Percentiles rank a stretch among this genome's conserved stretches.
Evolutionary conservation across 1,140 invertebrate genomes (phyloP).

Genomic region (Capitella teleta): DNA sequence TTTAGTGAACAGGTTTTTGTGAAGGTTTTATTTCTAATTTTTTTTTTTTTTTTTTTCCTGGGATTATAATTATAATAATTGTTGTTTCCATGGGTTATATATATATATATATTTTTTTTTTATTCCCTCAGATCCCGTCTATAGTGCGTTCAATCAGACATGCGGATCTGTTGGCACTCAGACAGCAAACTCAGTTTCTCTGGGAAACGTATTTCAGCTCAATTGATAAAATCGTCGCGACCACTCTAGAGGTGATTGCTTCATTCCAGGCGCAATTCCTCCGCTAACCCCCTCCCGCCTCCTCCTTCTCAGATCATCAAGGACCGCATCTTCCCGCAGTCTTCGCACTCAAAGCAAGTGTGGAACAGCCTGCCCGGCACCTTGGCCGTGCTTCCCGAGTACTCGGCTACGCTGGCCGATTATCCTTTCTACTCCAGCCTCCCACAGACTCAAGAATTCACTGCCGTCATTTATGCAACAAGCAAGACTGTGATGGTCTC

Average conservation of each 20-base stretch:
- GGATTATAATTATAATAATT: neutral
- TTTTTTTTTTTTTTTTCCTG: neutral
- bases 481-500: constrained; percentile 31
- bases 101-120: neutral
- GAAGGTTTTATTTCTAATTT: neutral
- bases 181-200: constrained; percentile 87
- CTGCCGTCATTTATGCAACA: constrained; percentile 3
- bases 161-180: constrained; percentile 66
- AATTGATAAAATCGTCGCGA: constrained; percentile 90
- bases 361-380: constrained; percentile 86
- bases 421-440: constrained; percentile 44
- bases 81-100: neutral
- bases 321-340: constrained; percentile 66
- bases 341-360: constrained; percentile 59
- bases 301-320: constrained; percentile 67
- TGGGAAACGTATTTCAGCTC: constrained; percentile 96
- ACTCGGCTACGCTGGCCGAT: constrained; percentile 56
- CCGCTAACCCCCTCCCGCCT: neutral
- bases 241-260: constrained; percentile 76
- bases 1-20: too few species aligned
- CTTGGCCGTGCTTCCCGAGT: constrained; percentile 68
- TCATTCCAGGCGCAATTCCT: neutral
- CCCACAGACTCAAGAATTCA: constrained; percentile 4
- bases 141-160: constrained; percentile 73
- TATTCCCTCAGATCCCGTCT: constrained; percentile 65